phyloP scores from a whole-genome alignment of 2,113 vertebrate species.

The Ascaphus truei region DNA sequence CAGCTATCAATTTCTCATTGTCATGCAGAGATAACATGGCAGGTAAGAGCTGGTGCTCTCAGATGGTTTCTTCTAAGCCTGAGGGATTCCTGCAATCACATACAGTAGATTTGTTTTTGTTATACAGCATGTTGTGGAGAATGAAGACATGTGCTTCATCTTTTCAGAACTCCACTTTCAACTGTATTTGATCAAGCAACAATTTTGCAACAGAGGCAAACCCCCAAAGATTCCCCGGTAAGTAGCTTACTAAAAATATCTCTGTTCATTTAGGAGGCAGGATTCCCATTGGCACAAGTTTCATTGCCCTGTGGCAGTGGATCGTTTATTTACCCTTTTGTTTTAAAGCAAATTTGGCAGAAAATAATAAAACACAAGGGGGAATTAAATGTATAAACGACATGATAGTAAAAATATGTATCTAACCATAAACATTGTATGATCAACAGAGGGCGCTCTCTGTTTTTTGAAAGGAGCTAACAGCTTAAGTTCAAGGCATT shows the following conservation, averaged over 20 bases:
- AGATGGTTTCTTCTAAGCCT: constrained; percentile 37
- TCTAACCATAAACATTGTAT: background rate
- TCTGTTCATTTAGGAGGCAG: too few relatives aligned
- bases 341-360: background rate
- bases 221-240: constrained; percentile 29
- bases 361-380: background rate
- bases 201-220: constrained; percentile 1
- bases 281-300: too few relatives aligned
- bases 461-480: constrained; percentile 55
- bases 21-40: constrained; percentile 4
- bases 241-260: constrained; percentile 1
- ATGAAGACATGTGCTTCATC: background rate
- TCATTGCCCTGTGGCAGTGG: too few relatives aligned
- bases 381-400: too few relatives aligned
- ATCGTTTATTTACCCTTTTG: background rate
- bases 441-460: constrained; percentile 72
- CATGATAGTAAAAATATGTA: too few relatives aligned
- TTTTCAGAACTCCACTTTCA: background rate
- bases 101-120: constrained; percentile 8
- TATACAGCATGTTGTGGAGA: background rate
- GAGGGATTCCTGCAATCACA: constrained; percentile 24
- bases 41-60: constrained; percentile 23
- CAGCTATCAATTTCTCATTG: constrained; percentile 39
- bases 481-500: constrained; percentile 9
- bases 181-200: background rate